These are phyloP conservation scores for Denticeps clupeoides DNA, from an alignment of 2,797 vertebrate genomes.

Conservation along the genomic window DNA sequence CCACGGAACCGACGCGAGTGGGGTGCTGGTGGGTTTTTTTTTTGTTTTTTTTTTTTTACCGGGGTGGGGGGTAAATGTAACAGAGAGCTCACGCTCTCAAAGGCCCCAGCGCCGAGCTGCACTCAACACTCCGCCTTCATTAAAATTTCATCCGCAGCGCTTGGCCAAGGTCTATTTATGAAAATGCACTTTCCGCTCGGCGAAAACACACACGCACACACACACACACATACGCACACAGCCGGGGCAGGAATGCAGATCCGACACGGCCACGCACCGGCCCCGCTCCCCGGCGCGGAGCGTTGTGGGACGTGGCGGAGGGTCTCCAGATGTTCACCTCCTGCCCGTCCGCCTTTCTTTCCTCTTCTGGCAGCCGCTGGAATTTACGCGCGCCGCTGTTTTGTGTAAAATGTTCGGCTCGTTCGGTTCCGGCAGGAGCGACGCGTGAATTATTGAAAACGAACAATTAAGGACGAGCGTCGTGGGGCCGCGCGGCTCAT, in stretches of 20 bases:
- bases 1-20: no score
- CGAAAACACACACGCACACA: conserved; percentile 64
- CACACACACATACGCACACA: conserved; percentile 59
- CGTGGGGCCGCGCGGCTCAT: conserved; percentile 33
- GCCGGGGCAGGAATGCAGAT: conserved; percentile 51
- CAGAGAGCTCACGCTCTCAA: conserved; percentile 69
- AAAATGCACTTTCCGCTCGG: conserved; percentile 83
- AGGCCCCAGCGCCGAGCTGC: conserved; percentile 73
- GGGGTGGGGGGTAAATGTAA: conserved; percentile 71
- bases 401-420: conserved; percentile 29
- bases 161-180: conserved; percentile 94
- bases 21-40: conserved; percentile 20
- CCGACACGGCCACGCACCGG: conserved; percentile 34
- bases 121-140: conserved; percentile 88
- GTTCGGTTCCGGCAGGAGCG: conserved; percentile 35
- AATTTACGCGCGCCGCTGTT: conserved; percentile 26
- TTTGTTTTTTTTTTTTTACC: conserved; percentile 8
- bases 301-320: no score
- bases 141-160: conserved; percentile 86
- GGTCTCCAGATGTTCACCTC: no score
- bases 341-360: no score
- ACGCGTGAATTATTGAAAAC: conserved; percentile 56
- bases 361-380: no score
- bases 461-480: conserved; percentile 44
- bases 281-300: no score